Percentiles rank a stretch among this genome's conserved stretches.
These are phyloP conservation scores for Meles meles DNA, from an alignment of 2,113 vertebrate genomes.

Conservation along the genomic window DNA sequence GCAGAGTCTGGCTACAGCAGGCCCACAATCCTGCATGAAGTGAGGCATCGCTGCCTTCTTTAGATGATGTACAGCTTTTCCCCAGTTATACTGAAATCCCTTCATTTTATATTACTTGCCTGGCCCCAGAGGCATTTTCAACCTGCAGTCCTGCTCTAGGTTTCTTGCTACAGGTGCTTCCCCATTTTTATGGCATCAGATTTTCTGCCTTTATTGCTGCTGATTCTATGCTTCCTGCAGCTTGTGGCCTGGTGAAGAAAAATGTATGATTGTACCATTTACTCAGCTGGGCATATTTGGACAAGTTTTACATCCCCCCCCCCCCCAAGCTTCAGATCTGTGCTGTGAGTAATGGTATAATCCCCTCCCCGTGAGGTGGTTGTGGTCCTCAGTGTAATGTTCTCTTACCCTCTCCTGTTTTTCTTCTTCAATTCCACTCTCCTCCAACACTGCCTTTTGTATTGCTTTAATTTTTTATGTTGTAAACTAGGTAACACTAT, in stretches of 20 bases:
- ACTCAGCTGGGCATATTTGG: neutral
- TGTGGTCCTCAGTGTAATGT: neutral
- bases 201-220: neutral
- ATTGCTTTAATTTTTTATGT: neutral
- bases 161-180: neutral
- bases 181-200: neutral
- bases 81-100: no score
- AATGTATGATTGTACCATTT: neutral
- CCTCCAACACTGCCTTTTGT: neutral
- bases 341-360: neutral
- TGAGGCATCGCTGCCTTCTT: neutral
- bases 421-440: neutral
- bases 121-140: neutral
- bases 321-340: neutral
- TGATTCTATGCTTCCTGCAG: neutral
- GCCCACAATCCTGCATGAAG: neutral
- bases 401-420: neutral
- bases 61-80: neutral
- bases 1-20: neutral
- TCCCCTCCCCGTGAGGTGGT: neutral
- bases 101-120: neutral
- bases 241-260: neutral
- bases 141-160: neutral
- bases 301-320: neutral
- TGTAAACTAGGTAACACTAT: neutral